Base-by-base conservation (phyloP, 2,888 invertebrate species). In the Copidosoma aretas region DNA sequence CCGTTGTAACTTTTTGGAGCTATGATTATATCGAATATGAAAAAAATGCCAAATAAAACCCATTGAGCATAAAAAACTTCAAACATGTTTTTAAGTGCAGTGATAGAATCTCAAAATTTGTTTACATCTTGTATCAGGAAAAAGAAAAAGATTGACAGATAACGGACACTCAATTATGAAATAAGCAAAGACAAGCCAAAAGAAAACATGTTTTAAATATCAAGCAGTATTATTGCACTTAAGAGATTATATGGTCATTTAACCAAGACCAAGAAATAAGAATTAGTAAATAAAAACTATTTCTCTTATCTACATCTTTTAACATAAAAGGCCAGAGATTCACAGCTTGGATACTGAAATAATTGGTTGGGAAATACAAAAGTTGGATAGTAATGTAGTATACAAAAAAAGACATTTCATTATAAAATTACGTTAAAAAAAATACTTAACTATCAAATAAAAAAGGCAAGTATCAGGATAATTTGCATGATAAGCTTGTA, bases 141-240 rank as follows among this genome's bases (percentile, higher is more conserved):
- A 46, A 25, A 61, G n/a, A 60, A 21, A 56, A 41, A 58, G 46
- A 63, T 32, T 51, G 1, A 49, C 43, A 59, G 51, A 61, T 52
- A 61, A 43, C n/a, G 14, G 32, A 52, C 24, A 25, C 10, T 51
- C 56, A 60, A 60, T 56, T 60, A 32, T 19, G 46, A 66, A 52
- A 58, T 21, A 61, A 43, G 17, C 24, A 57, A 49, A n/a, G 51
- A 61, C 51, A 65, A 24, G n/a, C 19, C 32, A 3, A 49, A 60
- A 41, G 25, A 41, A 66, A 61, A 51, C 56, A 66, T 60, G 51
- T 66, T 49, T 66, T 57, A 51, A 57, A 53, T 43, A 59, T 53
- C 14, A 49, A 60, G 10, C 25, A 60, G 54, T 51, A 19, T 54
- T 49, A 57, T 46, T 56, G 39, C 24, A 19, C 5, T 22, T 21